Percentiles rank a stretch among this genome's conserved stretches.
Evolutionary conservation across 2,888 invertebrate species (phyloP).

Genomic region (Trypoxylon attenuatum): DNA sequence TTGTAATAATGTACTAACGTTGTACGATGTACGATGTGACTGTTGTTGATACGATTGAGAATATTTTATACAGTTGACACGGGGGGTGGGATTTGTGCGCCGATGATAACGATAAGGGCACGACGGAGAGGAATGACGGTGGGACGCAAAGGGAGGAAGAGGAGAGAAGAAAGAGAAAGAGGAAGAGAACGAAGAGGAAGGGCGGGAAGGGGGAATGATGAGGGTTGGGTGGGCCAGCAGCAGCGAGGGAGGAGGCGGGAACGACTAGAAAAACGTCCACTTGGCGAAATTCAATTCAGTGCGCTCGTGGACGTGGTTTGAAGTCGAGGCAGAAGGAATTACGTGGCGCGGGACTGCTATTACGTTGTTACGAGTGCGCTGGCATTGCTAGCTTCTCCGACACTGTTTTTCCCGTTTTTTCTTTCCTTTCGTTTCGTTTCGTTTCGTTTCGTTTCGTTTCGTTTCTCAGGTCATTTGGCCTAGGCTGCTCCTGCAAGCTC

Average conservation of each 20-base stretch:
- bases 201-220: conserved; percentile 41
- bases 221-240: conserved; percentile 10
- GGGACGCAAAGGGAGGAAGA: conserved; percentile 50
- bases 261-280: conserved; percentile 42
- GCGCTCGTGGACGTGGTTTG: conserved; percentile 33
- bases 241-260: not conserved
- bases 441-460: conserved; percentile 7
- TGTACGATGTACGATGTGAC: conserved; percentile 73
- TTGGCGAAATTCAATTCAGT: conserved; percentile 30
- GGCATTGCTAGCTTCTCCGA: conserved; percentile 39
- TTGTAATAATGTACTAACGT: conserved; percentile 73
- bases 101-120: conserved; percentile 39
- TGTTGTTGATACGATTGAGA: conserved; percentile 75
- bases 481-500: not conserved
- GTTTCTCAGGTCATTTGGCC: conserved; percentile 5
- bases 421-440: not conserved
- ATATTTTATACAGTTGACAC: conserved; percentile 74
- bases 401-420: conserved; percentile 7
- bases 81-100: conserved; percentile 53
- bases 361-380: conserved; percentile 59
- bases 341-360: conserved; percentile 15
- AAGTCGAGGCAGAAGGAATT: conserved; percentile 11
- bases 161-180: not conserved
- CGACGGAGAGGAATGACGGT: not conserved
- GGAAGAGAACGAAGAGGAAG: conserved; percentile 18